Conservation (phyloP, 2,113 vertebrate species). For the Sorex fumeus region DNA sequence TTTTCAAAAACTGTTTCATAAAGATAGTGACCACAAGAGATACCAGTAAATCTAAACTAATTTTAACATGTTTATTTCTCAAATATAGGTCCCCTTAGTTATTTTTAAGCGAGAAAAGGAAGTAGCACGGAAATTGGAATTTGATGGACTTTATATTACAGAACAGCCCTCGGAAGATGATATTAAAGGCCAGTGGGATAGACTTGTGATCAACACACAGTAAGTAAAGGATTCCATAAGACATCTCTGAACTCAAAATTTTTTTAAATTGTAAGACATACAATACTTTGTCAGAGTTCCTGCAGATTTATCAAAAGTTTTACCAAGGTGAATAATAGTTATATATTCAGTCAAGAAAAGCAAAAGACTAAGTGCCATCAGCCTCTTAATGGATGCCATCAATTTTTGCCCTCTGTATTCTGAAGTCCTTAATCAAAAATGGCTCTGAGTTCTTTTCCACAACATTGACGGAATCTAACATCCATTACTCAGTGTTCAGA, state of each 20-base stretch:
- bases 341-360: slow-evolving; percentile 48
- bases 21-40: slow-evolving; percentile 29
- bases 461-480: not conserved
- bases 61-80: slow-evolving; percentile 61
- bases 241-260: slow-evolving; percentile 10
- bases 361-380: not conserved
- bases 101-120: slow-evolving; percentile 99
- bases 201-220: slow-evolving; percentile 98
- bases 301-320: slow-evolving; percentile 50
- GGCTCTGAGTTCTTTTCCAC: not conserved
- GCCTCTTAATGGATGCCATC: slow-evolving; percentile 22
- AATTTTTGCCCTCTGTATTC: slow-evolving; percentile 27
- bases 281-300: slow-evolving; percentile 51
- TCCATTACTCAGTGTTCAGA: not conserved
- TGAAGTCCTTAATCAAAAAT: slow-evolving; percentile 39
- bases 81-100: slow-evolving; percentile 94
- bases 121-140: slow-evolving; percentile 97
- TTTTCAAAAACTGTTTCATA: slow-evolving; percentile 54
- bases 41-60: slow-evolving; percentile 61
- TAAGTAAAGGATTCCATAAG: slow-evolving; percentile 87
- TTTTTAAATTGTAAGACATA: not conserved
- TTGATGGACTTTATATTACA: slow-evolving; percentile 98
- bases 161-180: slow-evolving; percentile 98
- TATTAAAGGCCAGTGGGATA: slow-evolving; percentile 98
- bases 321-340: slow-evolving; percentile 4